A percentile compares a stretch with the other conserved stretches of the same genome.
These are phyloP conservation scores for Pterobdella sp. DNA, from an alignment of 2,888 invertebrate species.

Conservation along the genomic window DNA sequence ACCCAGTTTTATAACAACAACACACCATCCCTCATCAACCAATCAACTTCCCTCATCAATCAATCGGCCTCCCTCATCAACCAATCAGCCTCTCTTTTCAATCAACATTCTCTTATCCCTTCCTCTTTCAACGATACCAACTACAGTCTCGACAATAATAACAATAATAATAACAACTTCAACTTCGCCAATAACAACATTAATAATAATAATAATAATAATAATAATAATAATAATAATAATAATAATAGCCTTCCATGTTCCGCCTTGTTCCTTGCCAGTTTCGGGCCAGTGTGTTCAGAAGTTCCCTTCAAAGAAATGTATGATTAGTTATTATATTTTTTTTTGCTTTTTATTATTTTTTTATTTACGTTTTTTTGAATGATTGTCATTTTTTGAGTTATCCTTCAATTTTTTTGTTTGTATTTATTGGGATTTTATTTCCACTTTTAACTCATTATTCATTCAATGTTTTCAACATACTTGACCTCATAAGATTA, in stretches of 20 bases:
- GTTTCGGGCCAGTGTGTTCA: constrained; percentile 91
- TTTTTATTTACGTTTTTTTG: background rate
- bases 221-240: constrained; percentile 18
- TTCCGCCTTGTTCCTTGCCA: constrained; percentile 95
- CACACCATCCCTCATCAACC: too few species aligned
- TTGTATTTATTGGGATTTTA: background rate
- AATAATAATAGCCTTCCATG: constrained; percentile 59
- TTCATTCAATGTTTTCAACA: too few species aligned
- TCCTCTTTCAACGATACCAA: background rate
- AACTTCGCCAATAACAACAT: constrained; percentile 1
- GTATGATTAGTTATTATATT: constrained; percentile 72
- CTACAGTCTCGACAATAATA: background rate
- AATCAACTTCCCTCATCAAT: too few species aligned
- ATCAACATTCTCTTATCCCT: background rate
- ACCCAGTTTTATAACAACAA: too few species aligned
- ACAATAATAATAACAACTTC: background rate
- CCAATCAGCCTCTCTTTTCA: background rate
- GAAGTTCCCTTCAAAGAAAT: constrained; percentile 97
- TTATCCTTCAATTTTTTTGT: background rate
- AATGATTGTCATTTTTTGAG: background rate
- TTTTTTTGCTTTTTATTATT: background rate
- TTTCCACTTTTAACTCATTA: background rate
- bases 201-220: constrained; percentile 12
- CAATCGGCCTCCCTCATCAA: too few species aligned
- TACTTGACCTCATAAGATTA: too few species aligned